These are phyloP conservation scores for Sebastes elongatus DNA, from an alignment of 2,797 vertebrate species.

Conservation along the genomic window DNA sequence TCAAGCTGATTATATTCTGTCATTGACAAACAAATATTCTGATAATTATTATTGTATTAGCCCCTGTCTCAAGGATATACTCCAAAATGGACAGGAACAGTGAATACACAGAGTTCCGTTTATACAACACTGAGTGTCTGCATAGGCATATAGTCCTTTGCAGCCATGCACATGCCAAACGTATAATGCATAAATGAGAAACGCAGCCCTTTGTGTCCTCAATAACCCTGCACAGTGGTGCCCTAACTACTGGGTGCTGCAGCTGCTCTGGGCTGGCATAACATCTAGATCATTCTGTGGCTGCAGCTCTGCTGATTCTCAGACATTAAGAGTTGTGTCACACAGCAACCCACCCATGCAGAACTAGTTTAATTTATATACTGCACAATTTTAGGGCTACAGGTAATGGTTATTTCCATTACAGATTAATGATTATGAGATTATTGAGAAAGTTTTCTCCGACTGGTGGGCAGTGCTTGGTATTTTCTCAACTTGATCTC, in stretches of 20 bases:
- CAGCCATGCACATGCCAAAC: not conserved
- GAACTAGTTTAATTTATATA: not conserved
- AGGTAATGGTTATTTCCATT: not conserved
- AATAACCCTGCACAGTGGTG: constrained; percentile 47
- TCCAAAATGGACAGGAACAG: not conserved
- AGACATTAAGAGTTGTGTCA: constrained; percentile 20
- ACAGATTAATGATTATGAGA: not conserved
- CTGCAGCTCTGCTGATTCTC: constrained; percentile 37
- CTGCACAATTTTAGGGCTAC: not conserved
- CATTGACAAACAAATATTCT: not conserved
- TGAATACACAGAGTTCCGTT: not conserved
- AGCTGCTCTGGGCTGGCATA: constrained; percentile 47
- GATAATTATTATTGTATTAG: no score
- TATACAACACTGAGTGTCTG: not conserved
- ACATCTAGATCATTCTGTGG: constrained; percentile 38
- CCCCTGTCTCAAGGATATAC: not conserved
- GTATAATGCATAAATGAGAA: constrained; percentile 20
- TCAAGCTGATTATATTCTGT: not conserved
- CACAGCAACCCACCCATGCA: constrained; percentile 30
- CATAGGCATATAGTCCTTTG: not conserved
- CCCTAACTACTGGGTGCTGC: constrained; percentile 60
- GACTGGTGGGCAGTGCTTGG: no score
- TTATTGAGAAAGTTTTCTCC: no score
- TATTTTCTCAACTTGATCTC: no score
- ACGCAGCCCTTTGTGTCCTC: constrained; percentile 35